Percentiles rank a stretch among this genome's conserved stretches.
These are phyloP conservation scores for Vanessa atalanta DNA, from an alignment of 1,140 invertebrate genomes.

Conservation along the genomic window DNA sequence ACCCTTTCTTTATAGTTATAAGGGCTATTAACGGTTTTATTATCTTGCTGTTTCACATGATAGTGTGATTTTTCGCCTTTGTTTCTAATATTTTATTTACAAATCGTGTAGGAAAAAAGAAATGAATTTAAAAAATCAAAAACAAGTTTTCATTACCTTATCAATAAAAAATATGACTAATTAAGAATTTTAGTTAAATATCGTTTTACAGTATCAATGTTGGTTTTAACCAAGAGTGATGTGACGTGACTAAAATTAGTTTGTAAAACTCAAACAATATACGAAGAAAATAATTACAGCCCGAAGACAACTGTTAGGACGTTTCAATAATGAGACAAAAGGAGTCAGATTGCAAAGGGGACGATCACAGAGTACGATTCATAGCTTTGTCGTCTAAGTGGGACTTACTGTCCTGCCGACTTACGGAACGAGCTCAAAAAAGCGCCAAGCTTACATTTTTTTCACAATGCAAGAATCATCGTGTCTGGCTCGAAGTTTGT, in stretches of 20 bases:
- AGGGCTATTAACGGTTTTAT: background rate
- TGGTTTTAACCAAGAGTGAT: no score
- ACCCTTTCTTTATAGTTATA: constrained; percentile 13
- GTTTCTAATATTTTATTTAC: background rate
- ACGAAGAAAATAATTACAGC: constrained; percentile 36
- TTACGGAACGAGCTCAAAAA: constrained; percentile 37
- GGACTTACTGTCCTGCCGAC: constrained; percentile 58
- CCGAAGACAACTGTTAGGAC: constrained; percentile 43
- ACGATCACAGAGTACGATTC: constrained; percentile 51
- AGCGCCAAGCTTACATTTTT: constrained; percentile 33
- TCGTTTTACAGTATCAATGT: no score
- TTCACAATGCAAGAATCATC: constrained; percentile 36
- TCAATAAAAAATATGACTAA: no score
- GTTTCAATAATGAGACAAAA: constrained; percentile 46
- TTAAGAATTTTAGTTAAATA: no score
- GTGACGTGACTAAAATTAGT: background rate
- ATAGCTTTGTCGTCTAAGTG: constrained; percentile 66
- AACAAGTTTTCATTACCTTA: no score
- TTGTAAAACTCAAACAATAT: constrained; percentile 20
- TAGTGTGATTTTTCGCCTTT: constrained; percentile 2
- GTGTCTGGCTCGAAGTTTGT: constrained; percentile 28
- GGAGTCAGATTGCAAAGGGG: constrained; percentile 57
- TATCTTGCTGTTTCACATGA: background rate
- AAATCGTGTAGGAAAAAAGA: no score
- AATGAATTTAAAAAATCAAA: background rate